Percentiles rank a stretch among this genome's conserved stretches.
Evolutionary conservation across 2,797 vertebrate species (phyloP).

Genomic region (Chlorospingus semifuscus): DNA sequence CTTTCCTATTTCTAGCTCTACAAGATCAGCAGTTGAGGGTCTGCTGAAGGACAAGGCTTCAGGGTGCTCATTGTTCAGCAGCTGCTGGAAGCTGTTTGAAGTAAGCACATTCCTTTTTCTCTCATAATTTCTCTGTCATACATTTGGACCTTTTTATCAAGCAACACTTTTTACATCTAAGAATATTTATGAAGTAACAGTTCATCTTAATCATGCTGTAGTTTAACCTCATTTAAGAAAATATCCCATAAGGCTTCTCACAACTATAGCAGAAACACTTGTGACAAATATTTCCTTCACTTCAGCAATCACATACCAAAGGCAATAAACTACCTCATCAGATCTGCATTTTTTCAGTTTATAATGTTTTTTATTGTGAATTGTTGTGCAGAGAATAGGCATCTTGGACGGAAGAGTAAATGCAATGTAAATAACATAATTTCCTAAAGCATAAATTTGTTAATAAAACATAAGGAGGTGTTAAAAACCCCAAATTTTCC

Average conservation of each 20-base stretch:
- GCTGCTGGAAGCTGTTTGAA: conserved; percentile 34
- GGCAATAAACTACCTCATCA: not conserved
- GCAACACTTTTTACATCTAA: conserved; percentile 11
- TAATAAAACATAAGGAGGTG: not conserved
- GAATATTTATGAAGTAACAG: conserved; percentile 34
- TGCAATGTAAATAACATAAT: not conserved
- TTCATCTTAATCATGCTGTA: not conserved
- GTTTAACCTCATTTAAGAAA: conserved; percentile 9
- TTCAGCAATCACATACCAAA: not conserved
- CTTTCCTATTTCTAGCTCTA: not conserved
- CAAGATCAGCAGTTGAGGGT: not conserved
- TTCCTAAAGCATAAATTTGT: not conserved
- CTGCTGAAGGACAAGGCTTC: not conserved
- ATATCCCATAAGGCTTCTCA: not conserved
- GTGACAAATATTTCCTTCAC: conserved; percentile 8
- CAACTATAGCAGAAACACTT: not conserved
- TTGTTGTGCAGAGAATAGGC: not conserved
- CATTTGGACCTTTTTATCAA: conserved; percentile 15
- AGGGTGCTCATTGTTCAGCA: not conserved
- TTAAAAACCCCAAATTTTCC: not conserved
- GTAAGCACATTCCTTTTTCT: not conserved
- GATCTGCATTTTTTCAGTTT: not conserved
- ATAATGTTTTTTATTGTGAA: not conserved
- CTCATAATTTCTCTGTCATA: not conserved
- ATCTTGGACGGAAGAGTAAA: not conserved